Conservation (phyloP, 2,888 invertebrate genomes). For the Tribolium freemani region DNA sequence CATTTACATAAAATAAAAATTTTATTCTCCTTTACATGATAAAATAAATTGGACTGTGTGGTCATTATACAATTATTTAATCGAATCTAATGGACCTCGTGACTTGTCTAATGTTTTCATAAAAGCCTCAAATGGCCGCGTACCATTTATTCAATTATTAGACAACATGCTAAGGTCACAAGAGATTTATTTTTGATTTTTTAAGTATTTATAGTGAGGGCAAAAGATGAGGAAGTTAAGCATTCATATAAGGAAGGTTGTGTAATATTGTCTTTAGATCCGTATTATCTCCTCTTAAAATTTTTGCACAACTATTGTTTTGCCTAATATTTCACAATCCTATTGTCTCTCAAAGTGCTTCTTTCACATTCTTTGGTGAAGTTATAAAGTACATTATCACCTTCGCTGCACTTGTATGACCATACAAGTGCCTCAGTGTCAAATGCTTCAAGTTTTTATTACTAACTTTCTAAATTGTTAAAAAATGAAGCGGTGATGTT, state of each 20-base stretch:
- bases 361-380: not conserved
- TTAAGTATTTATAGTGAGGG: not conserved
- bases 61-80: conserved; percentile 21
- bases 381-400: not conserved
- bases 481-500: no score
- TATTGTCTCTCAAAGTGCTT: no score
- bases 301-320: no score
- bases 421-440: not conserved
- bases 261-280: no score
- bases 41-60: conserved; percentile 12
- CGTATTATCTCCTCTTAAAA: no score
- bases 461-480: not conserved
- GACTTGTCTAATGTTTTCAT: not conserved
- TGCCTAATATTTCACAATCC: no score
- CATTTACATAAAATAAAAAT: conserved; percentile 9
- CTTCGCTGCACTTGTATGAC: not conserved
- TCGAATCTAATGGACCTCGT: not conserved
- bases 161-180: not conserved
- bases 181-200: not conserved
- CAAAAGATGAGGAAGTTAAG: no score
- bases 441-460: not conserved
- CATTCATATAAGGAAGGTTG: no score
- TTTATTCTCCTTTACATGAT: not conserved
- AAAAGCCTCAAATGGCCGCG: not conserved
- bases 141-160: not conserved